Evolutionary conservation across 2,888 invertebrate species (phyloP).

Genomic region (Chrysolina oricalcia): DNA sequence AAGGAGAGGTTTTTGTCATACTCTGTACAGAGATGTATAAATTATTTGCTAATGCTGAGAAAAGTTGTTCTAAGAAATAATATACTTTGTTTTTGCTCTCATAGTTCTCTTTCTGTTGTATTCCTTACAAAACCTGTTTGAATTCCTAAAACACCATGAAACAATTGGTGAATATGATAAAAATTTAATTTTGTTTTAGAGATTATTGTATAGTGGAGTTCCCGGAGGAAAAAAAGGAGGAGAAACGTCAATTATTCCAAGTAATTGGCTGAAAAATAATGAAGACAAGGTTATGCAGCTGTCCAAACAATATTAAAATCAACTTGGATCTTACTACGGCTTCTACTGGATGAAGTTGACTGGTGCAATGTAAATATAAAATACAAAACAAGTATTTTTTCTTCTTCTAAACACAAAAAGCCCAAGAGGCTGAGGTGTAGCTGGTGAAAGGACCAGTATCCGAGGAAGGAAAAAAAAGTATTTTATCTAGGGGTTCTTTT

Average conservation of each 20-base stretch:
- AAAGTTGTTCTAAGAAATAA: not conserved
- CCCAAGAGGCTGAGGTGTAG: no score
- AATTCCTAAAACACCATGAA: not conserved
- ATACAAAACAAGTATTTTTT: not conserved
- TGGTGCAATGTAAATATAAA: slow-evolving; percentile 7
- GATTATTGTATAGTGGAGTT: not conserved
- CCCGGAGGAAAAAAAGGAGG: not conserved
- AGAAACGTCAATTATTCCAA: slow-evolving; percentile 13
- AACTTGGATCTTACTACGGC: not conserved
- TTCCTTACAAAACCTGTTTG: not conserved
- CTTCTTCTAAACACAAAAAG: no score
- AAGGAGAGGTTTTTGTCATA: not conserved
- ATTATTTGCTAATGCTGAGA: not conserved
- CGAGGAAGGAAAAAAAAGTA: no score
- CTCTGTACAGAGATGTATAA: not conserved
- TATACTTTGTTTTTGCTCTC: not conserved
- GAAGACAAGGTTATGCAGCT: slow-evolving; percentile 13
- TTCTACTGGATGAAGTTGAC: not conserved
- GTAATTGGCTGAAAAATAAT: not conserved
- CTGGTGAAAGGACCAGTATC: no score
- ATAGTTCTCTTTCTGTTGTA: not conserved
- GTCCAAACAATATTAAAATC: not conserved
- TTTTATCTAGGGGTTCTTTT: not conserved
- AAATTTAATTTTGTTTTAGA: not conserved
- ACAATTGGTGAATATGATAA: not conserved